Conservation (phyloP, 2,113 vertebrate species). For the Microcebus ravelobensis region DNA sequence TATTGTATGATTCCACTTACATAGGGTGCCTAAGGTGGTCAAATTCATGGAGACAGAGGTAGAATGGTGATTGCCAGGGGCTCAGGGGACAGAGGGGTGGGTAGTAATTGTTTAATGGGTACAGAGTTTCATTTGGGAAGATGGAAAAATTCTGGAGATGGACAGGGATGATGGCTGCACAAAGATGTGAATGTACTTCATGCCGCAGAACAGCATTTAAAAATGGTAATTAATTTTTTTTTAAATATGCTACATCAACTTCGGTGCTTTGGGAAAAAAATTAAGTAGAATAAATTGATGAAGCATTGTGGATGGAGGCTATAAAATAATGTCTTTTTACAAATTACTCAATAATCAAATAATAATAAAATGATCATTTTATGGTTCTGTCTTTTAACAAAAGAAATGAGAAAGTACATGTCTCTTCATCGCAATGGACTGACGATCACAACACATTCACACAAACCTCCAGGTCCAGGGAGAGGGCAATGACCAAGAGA, state of each 20-base stretch:
- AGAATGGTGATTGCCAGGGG: not conserved
- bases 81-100: not conserved
- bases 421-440: not conserved
- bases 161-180: not conserved
- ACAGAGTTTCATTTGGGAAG: not conserved
- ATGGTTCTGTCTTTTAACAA: not conserved
- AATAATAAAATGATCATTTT: not conserved
- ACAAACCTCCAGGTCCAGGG: not conserved
- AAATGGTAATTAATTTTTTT: not conserved
- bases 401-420: not conserved
- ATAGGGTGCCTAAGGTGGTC: too few species aligned
- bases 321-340: not conserved
- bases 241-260: too few species aligned
- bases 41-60: not conserved
- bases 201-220: not conserved
- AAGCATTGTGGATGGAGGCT: not conserved
- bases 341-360: not conserved
- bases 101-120: not conserved
- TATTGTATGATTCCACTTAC: fast-evolving
- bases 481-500: too few species aligned
- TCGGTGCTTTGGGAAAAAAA: not conserved
- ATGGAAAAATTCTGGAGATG: not conserved
- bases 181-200: not conserved
- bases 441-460: not conserved
- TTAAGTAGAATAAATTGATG: not conserved